Evolutionary conservation across 2,797 vertebrate species (phyloP).

Genomic region (Rhabdomys pumilio): DNA sequence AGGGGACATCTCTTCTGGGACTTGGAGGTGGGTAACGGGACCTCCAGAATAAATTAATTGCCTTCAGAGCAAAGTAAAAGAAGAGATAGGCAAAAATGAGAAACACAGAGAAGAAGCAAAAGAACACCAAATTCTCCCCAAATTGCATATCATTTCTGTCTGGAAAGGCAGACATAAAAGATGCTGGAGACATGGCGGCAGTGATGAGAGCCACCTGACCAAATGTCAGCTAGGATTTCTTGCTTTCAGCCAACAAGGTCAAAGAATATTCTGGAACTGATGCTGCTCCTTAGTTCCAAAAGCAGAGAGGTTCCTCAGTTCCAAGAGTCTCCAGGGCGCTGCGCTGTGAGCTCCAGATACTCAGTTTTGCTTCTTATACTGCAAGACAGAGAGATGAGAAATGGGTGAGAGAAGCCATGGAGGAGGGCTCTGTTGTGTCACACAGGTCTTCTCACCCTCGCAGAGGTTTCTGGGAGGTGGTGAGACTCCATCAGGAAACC

Average conservation of each 20-base stretch:
- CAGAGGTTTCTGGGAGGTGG: background rate
- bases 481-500: background rate
- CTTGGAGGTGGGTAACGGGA: constrained; percentile 24
- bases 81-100: constrained; percentile 63
- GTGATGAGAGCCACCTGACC: background rate
- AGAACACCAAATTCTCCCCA: constrained; percentile 53
- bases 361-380: constrained; percentile 84
- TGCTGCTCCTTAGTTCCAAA: background rate
- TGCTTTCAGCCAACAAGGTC: background rate
- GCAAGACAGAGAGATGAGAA: constrained; percentile 68
- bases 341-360: background rate
- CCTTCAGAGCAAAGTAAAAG: constrained; percentile 63
- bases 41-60: constrained; percentile 57
- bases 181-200: background rate
- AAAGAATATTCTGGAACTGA: background rate
- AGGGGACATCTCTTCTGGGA: background rate
- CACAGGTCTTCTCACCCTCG: background rate
- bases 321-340: background rate
- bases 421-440: too few species aligned
- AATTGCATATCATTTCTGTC: background rate
- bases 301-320: background rate
- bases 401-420: background rate
- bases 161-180: constrained; percentile 45
- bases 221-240: background rate
- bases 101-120: constrained; percentile 66